Conservation (phyloP, 2,888 invertebrate species). For the Tetramorium bicarinatum region DNA sequence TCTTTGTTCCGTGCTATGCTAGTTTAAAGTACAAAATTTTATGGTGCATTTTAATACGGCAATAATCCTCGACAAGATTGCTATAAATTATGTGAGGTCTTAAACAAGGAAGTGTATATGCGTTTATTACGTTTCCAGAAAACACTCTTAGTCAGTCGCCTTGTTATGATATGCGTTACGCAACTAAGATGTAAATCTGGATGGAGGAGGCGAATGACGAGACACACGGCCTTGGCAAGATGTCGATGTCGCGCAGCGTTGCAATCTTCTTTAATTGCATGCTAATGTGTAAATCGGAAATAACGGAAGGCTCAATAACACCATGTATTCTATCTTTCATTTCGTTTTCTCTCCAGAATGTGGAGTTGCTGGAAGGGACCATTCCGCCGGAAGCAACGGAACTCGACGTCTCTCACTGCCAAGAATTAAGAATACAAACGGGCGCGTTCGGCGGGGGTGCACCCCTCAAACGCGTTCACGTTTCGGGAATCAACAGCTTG, state of each 20-base stretch:
- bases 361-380: slow-evolving; percentile 86
- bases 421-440: slow-evolving; percentile 87
- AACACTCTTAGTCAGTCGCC: slow-evolving; percentile 25
- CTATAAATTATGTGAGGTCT: background rate
- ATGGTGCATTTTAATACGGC: background rate
- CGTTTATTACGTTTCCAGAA: slow-evolving; percentile 17
- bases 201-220: slow-evolving; percentile 43
- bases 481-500: slow-evolving; percentile 87
- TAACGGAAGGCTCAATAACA: background rate
- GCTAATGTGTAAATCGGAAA: background rate
- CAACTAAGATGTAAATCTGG: slow-evolving; percentile 48
- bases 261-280: slow-evolving; percentile 36
- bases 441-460: slow-evolving; percentile 88
- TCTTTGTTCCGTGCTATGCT: background rate
- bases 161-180: slow-evolving; percentile 49
- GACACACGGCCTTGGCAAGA: slow-evolving; percentile 49
- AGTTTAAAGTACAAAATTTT: background rate
- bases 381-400: slow-evolving; percentile 89
- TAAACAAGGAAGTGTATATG: background rate
- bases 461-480: slow-evolving; percentile 88
- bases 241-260: slow-evolving; percentile 15
- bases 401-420: slow-evolving; percentile 88
- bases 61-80: background rate
- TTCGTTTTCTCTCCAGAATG: slow-evolving; percentile 78
- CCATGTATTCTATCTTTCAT: background rate